Conservation (phyloP, 92 coral and sea anemone species). For the Parazoanthus swiftii region DNA sequence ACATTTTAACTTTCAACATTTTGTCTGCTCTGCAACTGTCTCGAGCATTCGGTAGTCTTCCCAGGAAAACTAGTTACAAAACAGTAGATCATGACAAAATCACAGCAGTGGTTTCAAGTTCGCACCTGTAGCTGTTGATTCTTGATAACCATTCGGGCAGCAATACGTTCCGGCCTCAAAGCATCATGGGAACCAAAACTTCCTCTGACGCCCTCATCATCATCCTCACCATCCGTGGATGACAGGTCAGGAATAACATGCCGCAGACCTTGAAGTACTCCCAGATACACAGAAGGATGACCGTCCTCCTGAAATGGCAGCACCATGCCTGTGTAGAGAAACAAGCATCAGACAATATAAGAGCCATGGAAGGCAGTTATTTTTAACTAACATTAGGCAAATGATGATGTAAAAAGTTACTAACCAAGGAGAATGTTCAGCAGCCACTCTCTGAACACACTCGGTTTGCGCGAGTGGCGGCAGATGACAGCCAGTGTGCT, state of each 20-base stretch:
- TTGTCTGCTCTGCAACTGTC: too few relatives aligned
- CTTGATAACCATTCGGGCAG: constrained; percentile 43
- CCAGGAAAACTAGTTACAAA: too few relatives aligned
- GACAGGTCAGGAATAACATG: constrained; percentile 85
- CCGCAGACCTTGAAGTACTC: constrained; percentile 87
- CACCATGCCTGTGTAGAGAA: constrained; percentile 58
- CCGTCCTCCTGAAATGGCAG: constrained; percentile 78
- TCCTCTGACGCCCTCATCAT: constrained; percentile 69
- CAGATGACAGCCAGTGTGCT: constrained; percentile 82
- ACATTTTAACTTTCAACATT: too few relatives aligned
- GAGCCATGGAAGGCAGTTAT: too few relatives aligned
- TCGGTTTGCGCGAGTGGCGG: constrained; percentile 88
- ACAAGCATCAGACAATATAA: neutral
- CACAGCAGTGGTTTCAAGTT: neutral
- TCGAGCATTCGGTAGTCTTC: too few relatives aligned
- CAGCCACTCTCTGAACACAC: constrained; percentile 82
- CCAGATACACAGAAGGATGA: constrained; percentile 78
- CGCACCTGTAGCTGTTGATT: constrained; percentile 62
- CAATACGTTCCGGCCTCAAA: constrained; percentile 45
- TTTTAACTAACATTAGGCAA: too few relatives aligned
- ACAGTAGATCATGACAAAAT: too few relatives aligned
- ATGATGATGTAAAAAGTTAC: neutral
- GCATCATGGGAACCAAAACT: constrained; percentile 84
- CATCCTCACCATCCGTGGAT: constrained; percentile 45
- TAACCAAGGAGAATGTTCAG: constrained; percentile 84